Conservation (phyloP, 1,140 invertebrate species). For the Apis dorsata region DNA sequence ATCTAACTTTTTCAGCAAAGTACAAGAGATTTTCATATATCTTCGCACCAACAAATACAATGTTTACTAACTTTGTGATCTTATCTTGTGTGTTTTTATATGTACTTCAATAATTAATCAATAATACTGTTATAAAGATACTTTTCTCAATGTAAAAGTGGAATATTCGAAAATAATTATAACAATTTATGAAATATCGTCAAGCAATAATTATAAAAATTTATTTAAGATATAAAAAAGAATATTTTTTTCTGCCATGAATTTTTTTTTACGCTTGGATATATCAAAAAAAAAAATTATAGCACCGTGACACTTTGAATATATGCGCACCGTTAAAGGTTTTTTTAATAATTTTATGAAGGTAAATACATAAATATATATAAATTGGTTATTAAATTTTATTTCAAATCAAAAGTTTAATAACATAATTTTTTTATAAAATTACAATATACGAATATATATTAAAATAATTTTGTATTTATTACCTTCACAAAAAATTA, state of each 20-base stretch:
- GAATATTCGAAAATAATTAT: constrained; percentile 11
- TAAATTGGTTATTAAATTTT: background rate
- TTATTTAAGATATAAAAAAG: constrained; percentile 16
- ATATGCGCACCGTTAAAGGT: constrained; percentile 33
- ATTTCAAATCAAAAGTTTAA: constrained; percentile 18
- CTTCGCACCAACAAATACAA: constrained; percentile 68
- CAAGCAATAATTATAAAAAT: constrained; percentile 7
- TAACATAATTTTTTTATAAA: constrained; percentile 37
- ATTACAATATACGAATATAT: constrained; percentile 14
- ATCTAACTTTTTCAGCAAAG: constrained; percentile 65
- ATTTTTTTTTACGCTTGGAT: constrained; percentile 44
- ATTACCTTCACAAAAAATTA: constrained; percentile 33
- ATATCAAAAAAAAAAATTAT: constrained; percentile 30
- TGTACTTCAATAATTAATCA: constrained; percentile 38
- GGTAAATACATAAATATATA: constrained; percentile 17
- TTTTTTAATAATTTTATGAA: constrained; percentile 21
- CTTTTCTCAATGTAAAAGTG: constrained; percentile 32
- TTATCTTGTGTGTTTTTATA: constrained; percentile 37
- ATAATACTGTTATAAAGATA: constrained; percentile 54
- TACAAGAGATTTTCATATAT: constrained; percentile 67
- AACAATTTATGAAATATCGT: constrained; percentile 5
- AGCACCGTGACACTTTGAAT: constrained; percentile 40
- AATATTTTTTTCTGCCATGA: constrained; percentile 1
- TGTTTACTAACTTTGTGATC: constrained; percentile 52
- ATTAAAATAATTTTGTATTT: constrained; percentile 7